Evolutionary conservation across 2,113 vertebrate genomes (phyloP).

Genomic region (Tylochromis polylepis): DNA sequence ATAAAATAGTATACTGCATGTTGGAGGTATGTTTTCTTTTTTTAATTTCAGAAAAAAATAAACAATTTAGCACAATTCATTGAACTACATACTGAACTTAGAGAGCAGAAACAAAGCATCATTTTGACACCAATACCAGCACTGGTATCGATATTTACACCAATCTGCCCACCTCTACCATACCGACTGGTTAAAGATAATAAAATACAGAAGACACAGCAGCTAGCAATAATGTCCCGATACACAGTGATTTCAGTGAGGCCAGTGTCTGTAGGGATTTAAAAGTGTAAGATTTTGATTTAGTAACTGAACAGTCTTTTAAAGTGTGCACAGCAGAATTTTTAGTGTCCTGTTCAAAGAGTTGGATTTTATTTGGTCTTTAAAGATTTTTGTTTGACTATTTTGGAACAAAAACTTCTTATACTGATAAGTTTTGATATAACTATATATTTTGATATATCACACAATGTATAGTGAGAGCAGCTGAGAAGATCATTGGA

Average conservation of each 20-base stretch:
- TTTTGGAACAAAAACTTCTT: background rate
- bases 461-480: no score
- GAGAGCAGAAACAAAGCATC: background rate
- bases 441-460: no score
- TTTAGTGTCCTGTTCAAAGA: background rate
- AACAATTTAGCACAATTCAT: background rate
- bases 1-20: background rate
- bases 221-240: background rate
- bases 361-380: background rate
- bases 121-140: background rate
- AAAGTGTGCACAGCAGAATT: background rate
- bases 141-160: background rate
- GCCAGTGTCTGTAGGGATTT: background rate
- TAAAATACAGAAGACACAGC: background rate
- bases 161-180: background rate
- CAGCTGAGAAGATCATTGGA: no score
- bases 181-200: background rate
- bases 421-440: background rate
- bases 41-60: background rate
- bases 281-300: background rate
- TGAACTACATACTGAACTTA: background rate
- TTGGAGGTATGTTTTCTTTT: background rate
- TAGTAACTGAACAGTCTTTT: background rate
- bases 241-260: background rate
- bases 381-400: background rate